phyloP scores from a whole-genome alignment of 2,888 invertebrate species.

The Adineta ricciae region DNA sequence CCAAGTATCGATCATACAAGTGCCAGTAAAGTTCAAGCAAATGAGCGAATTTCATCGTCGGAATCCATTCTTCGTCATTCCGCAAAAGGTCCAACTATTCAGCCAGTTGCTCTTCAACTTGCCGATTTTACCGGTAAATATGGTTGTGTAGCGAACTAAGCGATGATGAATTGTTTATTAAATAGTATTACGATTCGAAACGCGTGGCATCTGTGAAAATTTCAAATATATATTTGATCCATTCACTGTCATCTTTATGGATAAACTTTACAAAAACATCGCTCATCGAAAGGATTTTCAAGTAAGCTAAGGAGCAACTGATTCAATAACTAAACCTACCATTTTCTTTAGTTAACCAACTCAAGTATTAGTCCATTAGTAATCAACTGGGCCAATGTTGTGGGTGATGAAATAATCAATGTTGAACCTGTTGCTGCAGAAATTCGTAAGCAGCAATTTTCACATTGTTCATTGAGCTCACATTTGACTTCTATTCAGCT shows the following conservation, averaged over 20 bases:
- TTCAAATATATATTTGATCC: background rate
- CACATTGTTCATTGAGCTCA: too few species aligned
- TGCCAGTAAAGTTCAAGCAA: background rate
- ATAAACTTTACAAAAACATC: background rate
- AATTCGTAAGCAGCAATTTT: background rate
- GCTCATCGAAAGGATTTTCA: slow-evolving; percentile 1
- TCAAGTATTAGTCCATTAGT: slow-evolving; percentile 2
- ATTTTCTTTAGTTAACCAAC: background rate
- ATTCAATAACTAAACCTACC: background rate
- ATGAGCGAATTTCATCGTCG: background rate
- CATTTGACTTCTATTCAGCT: background rate
- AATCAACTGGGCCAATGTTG: background rate
- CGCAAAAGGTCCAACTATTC: background rate
- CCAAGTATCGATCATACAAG: background rate
- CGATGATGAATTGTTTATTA: background rate
- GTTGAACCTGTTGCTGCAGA: slow-evolving; percentile 16
- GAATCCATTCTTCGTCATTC: background rate
- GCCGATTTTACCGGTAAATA: background rate
- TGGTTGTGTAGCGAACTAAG: background rate
- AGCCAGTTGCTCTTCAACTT: background rate
- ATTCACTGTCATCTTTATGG: background rate
- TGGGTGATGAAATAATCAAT: background rate
- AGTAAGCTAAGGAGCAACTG: background rate
- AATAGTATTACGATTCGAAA: background rate
- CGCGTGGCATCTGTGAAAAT: background rate